Evolutionary conservation across 2,113 vertebrate genomes (phyloP), one percentile per base, ranked within the genome.

Genomic region (Kryptolebias marmoratus): DNA sequence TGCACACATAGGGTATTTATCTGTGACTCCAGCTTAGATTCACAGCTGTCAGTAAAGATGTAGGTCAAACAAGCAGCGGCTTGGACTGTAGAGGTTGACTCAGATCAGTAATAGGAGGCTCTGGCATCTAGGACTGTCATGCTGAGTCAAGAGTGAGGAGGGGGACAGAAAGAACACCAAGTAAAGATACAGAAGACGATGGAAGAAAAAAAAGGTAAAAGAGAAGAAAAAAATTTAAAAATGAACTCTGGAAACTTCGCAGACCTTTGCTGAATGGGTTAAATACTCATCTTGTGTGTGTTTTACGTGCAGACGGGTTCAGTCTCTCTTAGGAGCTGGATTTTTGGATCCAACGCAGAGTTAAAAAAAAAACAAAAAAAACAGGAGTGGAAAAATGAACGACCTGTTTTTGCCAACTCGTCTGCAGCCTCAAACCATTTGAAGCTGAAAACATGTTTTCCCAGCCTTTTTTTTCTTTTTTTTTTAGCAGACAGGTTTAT

Each of bases 41-140:
- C 70, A 58, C 78, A 68, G 72, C 79, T 79, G 83, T 73, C 80
- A 79, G 75, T 87, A 73, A 77, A 83, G 77, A 87, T 81, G 64
- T 77, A 71, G 81, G 85, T 80, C 82, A 84, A 75, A 80, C 18
- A 31, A 75, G 67, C 69, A 70, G 71, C 81, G 16, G 11, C 27
- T 64, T 54, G 55, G 49, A 60, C 66, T 14, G 42, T 60, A 44
- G 83, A 47, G 76, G 44, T 42, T 63, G 52, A 80, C 71, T 80
- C 63, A 59, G 55, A 71, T 79, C 44, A 27, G 71, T 49, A 52
- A 65, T 45, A 59, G 71, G 11, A 59, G 52, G 44, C 71, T 67
- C 62, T 7, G 65, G 54, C 60, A 58, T 66, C 50, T 70, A 50
- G 58, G 66, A 56, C 60, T 47, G 36, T 31, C 59, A 8, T 47